Evolutionary conservation across 2,113 vertebrate species (phyloP).

Genomic region (Promerops cafer): DNA sequence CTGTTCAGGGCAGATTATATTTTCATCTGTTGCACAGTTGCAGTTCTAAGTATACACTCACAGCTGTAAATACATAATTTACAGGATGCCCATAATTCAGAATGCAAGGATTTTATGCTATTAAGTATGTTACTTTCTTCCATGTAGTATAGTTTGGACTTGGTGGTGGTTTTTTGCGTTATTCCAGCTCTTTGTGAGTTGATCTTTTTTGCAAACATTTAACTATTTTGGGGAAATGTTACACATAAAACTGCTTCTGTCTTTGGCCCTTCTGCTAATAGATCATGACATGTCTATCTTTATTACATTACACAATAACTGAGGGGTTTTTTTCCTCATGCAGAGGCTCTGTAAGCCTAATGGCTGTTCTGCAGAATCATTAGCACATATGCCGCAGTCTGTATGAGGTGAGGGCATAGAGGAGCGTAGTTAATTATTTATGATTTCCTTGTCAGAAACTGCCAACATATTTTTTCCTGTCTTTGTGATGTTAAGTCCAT

Average conservation of each 20-base stretch:
- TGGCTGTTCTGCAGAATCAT: neutral
- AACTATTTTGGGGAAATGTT: neutral
- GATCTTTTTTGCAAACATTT: neutral
- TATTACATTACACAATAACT: neutral
- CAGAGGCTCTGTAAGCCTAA: neutral
- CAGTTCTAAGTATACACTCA: neutral
- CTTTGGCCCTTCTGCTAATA: neutral
- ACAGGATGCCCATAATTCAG: neutral
- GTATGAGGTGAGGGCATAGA: neutral
- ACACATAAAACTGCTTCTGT: neutral
- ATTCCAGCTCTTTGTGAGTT: neutral
- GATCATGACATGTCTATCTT: neutral
- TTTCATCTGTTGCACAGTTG: neutral
- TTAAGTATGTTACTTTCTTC: neutral
- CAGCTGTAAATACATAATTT: neutral
- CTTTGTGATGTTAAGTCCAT: neutral
- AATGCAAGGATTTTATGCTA: neutral
- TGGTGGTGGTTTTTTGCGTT: accelerated
- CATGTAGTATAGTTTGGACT: neutral
- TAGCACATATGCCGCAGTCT: neutral
- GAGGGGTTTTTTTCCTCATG: neutral
- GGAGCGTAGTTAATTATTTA: constrained; percentile 19
- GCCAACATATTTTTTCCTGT: neutral
- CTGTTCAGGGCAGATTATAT: neutral
- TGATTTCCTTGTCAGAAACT: neutral